Evolutionary conservation across 2,113 vertebrate genomes (phyloP), one percentile per base, ranked within the genome.

Genomic region (Chloropsis cyanopogon): DNA sequence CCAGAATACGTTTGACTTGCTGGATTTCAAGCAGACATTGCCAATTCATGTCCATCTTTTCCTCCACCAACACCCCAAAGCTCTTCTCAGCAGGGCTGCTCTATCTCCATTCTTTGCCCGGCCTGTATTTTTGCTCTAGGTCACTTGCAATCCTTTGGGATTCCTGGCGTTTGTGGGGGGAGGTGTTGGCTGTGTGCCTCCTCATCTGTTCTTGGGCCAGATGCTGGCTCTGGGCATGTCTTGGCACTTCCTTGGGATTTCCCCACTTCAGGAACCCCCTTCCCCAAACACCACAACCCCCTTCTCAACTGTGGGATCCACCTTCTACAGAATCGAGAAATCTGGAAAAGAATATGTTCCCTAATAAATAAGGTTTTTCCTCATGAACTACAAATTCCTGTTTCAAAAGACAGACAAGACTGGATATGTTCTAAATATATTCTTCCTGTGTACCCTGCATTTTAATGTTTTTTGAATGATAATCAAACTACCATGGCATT

Each of bases 251-350:
- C 23, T 20, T 53, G 54, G 39, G 47, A 28, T 47, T 47, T 39
- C 18, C 12, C 12, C 15, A n/a, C 6, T 23, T 47, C 19, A 54
- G 23, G 56, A 70, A 28, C 1, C 8, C 22, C 28, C 15, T n/a
- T 61, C 3, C 23, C n/a, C 1, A 4, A 59, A 19, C 12, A 46
- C 10, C 28, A 12, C 1, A 0, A 12, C 11, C 6, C 14, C 14
- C 24, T 11, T 6, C 7, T 60, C 37, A 12, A 9, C 53, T 44
- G 23, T 28, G 18, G 46, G 14, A 61, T 28, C 22, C 26, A 46
- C 9, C 14, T 52, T 23, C 26, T 15, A 31, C 11, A 18, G 54
- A 78, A 42, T 2, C 0, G 0, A 78, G 14, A 78, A 69, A 60
- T 2, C 5, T n/a, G 11, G 20, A 70, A 73, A 77, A 46, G 0